A percentile compares a stretch with the other conserved stretches of the same genome.
phyloP scores from a whole-genome alignment of 92 coral and sea anemone genomes.

The Scolanthus callimorphus region DNA sequence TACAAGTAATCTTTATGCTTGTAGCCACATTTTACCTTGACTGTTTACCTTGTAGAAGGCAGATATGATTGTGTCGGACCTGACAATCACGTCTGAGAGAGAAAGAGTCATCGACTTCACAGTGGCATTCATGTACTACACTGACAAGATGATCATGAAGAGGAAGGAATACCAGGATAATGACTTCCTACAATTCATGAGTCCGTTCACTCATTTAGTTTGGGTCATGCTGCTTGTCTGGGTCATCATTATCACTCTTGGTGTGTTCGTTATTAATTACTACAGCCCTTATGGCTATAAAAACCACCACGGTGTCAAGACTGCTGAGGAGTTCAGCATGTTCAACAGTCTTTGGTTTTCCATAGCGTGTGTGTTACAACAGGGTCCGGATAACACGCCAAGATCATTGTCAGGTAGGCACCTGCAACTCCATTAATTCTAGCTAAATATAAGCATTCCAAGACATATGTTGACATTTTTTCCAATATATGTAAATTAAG shows the following conservation, averaged over 20 bases:
- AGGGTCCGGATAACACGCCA: conserved; percentile 67
- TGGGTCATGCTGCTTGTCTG: conserved; percentile 49
- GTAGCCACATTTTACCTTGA: too few species aligned
- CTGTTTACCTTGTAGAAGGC: conserved; percentile 50
- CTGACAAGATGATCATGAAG: conserved; percentile 46
- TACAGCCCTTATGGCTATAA: conserved; percentile 74
- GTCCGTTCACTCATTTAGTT: conserved; percentile 47
- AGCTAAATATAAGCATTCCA: too few species aligned
- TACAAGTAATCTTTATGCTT: too few species aligned
- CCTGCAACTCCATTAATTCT: too few species aligned
- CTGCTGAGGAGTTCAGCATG: conserved; percentile 38
- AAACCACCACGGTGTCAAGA: conserved; percentile 23
- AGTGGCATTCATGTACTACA: conserved; percentile 49
- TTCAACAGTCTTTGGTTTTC: conserved; percentile 59
- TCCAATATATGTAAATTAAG: too few species aligned
- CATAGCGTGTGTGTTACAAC: conserved; percentile 60
- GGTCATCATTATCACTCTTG: conserved; percentile 19
- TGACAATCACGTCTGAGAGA: conserved; percentile 48
- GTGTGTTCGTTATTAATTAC: conserved; percentile 41
- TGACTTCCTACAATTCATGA: conserved; percentile 47
- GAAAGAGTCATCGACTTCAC: conserved; percentile 54
- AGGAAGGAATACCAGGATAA: conserved; percentile 8
- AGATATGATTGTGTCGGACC: conserved; percentile 50
- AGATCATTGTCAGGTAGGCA: conserved; percentile 57
- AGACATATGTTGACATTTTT: too few species aligned